Percentiles rank a stretch among this genome's conserved stretches.
Conservation (phyloP, 2,888 invertebrate genomes). For the Augochlorella aurata region DNA sequence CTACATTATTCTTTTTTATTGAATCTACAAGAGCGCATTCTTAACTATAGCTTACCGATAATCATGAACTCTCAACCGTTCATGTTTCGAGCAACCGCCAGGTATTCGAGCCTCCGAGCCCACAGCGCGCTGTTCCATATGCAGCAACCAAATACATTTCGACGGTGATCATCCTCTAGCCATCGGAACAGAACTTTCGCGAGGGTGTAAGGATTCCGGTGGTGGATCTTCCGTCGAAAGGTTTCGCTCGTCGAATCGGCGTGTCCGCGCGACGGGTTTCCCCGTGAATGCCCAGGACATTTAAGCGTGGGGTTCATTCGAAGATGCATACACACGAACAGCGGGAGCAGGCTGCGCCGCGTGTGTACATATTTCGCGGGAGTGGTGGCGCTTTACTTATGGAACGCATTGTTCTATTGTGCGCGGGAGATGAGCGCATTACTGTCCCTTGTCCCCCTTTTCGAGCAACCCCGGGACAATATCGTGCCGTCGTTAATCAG, state of each 20-base stretch:
- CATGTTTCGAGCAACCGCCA: no score
- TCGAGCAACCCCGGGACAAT: constrained; percentile 71
- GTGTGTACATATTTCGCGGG: constrained; percentile 63
- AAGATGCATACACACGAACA: constrained; percentile 40
- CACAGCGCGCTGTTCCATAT: no score
- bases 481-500: constrained; percentile 72
- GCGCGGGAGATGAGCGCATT: constrained; percentile 72
- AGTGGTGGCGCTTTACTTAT: constrained; percentile 72
- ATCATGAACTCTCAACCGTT: no score
- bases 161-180: no score
- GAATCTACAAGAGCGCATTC: no score
- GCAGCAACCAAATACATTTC: no score
- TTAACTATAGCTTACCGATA: no score
- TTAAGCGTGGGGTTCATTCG: constrained; percentile 55
- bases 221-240: not conserved
- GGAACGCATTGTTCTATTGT: constrained; percentile 73
- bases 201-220: not conserved
- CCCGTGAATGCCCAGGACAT: constrained; percentile 41
- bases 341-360: not conserved
- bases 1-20: no score
- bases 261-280: constrained; percentile 19
- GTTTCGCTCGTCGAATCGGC: constrained; percentile 5
- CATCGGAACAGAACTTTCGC: not conserved
- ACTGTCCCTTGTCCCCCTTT: constrained; percentile 73
- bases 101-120: no score